Percentiles rank a stretch among this genome's conserved stretches.
Evolutionary conservation across 2,888 invertebrate species (phyloP).

Genomic region (Drosophila emarginata): DNA sequence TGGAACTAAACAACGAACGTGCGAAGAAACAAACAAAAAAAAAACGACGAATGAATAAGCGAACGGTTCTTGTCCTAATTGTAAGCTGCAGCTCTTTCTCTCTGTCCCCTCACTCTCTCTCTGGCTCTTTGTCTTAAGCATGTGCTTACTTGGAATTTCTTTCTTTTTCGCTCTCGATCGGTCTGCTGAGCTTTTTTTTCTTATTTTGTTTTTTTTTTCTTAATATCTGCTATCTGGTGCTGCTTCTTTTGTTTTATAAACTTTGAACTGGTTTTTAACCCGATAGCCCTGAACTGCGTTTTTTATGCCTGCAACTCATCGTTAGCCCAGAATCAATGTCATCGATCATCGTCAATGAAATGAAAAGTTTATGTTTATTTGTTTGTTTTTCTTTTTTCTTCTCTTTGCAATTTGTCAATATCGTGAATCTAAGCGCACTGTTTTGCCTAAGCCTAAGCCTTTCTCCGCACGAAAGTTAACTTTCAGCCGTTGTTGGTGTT

Average conservation of each 20-base stretch:
- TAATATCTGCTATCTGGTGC: conserved; percentile 13
- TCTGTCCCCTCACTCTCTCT: neutral
- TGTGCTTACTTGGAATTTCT: conserved; percentile 33
- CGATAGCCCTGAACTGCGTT: conserved; percentile 65
- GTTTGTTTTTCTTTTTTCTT: neutral
- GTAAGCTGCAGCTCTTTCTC: conserved; percentile 21
- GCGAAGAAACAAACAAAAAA: neutral
- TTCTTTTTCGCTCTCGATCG: conserved; percentile 9
- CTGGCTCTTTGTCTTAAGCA: conserved; percentile 63
- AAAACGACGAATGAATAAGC: neutral
- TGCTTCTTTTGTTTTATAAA: conserved; percentile 41
- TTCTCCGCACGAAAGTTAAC: conserved; percentile 72
- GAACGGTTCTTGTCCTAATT: conserved; percentile 63
- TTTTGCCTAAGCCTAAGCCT: conserved; percentile 48
- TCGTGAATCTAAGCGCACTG: conserved; percentile 7
- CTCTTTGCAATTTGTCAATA: conserved; percentile 12
- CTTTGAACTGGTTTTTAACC: conserved; percentile 63
- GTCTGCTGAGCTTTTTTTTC: conserved; percentile 2
- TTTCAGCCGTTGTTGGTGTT: conserved; percentile 25
- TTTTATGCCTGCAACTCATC: conserved; percentile 30
- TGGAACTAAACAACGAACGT: neutral
- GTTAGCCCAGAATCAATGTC: conserved; percentile 64
- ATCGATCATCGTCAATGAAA: conserved; percentile 55
- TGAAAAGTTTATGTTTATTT: conserved; percentile 7
- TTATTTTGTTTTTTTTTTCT: neutral